Base-by-base conservation (phyloP, 2,113 vertebrate species). In the Callipepla californica region DNA sequence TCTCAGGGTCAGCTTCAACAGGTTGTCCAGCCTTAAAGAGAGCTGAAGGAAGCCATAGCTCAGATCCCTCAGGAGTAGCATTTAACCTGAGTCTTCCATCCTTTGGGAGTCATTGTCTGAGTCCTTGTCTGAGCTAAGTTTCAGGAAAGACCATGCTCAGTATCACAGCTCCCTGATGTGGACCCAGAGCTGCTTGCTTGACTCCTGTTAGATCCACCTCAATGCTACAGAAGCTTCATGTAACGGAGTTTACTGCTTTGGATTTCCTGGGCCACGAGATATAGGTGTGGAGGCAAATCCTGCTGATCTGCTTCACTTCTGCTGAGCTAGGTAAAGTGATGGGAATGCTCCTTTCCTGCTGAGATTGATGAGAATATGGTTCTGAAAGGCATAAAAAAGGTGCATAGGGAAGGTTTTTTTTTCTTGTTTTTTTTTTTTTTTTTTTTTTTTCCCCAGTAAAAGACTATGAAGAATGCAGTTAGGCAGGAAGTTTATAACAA, bases 401-500 rank as follows among this genome's bases (percentile, higher is more conserved):
- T 55, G 23, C 36, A 59, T 2, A 58, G 32, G 42, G 32, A 87
- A 81, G 38, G 2, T 16, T 55, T 59, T 40, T 40, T 9, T 40
- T 40, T 40, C 5, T 36, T 36, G 7, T 36, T 36, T 36, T 40
- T 40, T 40, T 40, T 11, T 40, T 40, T 40, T 13, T 36, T 36
- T 36, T 36, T 36, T 36, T 40, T 40, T 40, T 40, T 11, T 11
- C 40, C 13, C 40, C 13, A 40, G 40, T 40, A 40, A 40, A 55
- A 13, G 62, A 12, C 44, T 83, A 38, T 34, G 42, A 94, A 76
- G 47, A 84, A 79, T 48, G 62, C 13, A 79, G 11, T 26, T 26
- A 55, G 67, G 80, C 8, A 59, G 36, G 30, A 87, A 18, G 18
- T 68, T 93, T 93, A 80, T 25, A 79, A 44, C 21, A 79, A 65